phyloP scores from a whole-genome alignment of 92 coral and sea anemone genomes.

The Anthopleura xanthogrammica region DNA sequence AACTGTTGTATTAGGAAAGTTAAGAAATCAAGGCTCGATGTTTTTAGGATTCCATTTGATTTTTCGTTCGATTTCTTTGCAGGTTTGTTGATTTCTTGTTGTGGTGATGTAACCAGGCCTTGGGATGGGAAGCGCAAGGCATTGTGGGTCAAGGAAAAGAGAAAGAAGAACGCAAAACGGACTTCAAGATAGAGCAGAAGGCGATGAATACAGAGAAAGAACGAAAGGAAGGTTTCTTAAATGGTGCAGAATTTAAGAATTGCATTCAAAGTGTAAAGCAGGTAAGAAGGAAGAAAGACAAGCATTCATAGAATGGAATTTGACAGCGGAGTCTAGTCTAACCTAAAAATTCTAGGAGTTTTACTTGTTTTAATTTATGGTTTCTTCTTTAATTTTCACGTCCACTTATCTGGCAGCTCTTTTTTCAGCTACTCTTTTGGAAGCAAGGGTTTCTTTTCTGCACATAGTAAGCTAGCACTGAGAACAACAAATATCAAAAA shows the following conservation, averaged over 20 bases:
- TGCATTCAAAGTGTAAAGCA: too few species aligned
- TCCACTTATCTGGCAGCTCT: too few species aligned
- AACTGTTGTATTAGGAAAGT: neutral
- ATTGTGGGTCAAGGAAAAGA: neutral
- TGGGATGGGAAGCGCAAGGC: neutral
- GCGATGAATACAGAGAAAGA: neutral
- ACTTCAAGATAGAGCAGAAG: neutral
- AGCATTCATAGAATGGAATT: too few species aligned
- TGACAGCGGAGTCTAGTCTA: too few species aligned
- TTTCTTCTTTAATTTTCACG: too few species aligned
- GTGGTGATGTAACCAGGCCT: neutral
- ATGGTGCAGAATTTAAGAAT: neutral
- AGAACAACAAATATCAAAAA: too few species aligned
- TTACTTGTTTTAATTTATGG: too few species aligned
- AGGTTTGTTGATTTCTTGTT: neutral
- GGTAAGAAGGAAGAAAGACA: neutral
- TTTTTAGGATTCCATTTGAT: neutral
- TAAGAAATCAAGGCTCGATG: neutral
- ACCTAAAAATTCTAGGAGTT: too few species aligned
- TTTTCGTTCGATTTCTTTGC: neutral
- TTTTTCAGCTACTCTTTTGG: too few species aligned
- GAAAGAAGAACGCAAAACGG: neutral
- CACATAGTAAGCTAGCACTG: too few species aligned
- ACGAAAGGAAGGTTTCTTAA: neutral
- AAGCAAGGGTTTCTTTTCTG: too few species aligned